Percentiles rank a stretch among this genome's conserved stretches.
phyloP scores from a whole-genome alignment of 2,113 vertebrate species.

The Zosterops pallidus region DNA sequence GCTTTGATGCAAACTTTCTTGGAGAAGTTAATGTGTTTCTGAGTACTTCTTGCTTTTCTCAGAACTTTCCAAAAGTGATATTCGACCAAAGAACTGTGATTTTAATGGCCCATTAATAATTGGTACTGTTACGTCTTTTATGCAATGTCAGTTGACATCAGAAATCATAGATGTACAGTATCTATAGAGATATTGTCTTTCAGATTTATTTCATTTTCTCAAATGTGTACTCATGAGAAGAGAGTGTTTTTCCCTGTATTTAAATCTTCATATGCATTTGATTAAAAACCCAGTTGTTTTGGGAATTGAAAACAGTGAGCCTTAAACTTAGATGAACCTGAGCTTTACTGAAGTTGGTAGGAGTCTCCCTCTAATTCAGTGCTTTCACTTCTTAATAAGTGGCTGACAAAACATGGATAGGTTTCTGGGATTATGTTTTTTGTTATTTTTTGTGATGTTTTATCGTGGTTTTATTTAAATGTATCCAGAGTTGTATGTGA shows the following conservation, averaged over 20 bases:
- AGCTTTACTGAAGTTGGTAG: not conserved
- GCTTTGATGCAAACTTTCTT: constrained; percentile 39
- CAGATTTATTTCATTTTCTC: not conserved
- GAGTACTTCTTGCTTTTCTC: not conserved
- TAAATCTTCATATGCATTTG: not conserved
- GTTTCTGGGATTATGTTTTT: not conserved
- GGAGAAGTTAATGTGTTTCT: not conserved
- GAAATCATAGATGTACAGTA: not conserved
- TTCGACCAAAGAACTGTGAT: not conserved
- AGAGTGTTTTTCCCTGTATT: not conserved
- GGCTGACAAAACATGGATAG: not conserved
- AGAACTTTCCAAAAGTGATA: not conserved
- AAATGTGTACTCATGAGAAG: not conserved
- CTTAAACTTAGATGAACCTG: not conserved
- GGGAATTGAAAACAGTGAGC: not conserved
- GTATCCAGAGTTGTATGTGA: not conserved
- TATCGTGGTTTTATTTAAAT: not conserved
- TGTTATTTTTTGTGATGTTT: not conserved
- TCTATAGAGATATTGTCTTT: not conserved
- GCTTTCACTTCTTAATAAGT: not conserved
- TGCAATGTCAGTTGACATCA: not conserved
- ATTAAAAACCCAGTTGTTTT: not conserved
- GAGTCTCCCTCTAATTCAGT: not conserved
- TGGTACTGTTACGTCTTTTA: not conserved
- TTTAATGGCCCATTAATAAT: not conserved